Conservation (phyloP, 1,140 invertebrate species). For the Protaetia brevitarsis region DNA sequence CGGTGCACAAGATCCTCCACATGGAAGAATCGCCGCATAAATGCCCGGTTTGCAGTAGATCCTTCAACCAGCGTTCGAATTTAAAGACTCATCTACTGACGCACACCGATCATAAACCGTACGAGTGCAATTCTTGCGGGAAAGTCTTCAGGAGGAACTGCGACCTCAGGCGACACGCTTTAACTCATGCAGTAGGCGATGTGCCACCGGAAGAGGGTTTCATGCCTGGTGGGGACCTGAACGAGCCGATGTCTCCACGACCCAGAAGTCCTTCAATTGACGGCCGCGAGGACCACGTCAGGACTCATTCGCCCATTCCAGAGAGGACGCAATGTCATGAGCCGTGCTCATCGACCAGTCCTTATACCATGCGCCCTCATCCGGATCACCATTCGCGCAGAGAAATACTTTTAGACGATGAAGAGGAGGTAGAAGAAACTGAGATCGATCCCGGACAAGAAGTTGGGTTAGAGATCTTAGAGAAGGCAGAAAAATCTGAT, state of each 20-base stretch:
- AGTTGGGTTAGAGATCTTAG: constrained; percentile 52
- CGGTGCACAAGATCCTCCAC: constrained; percentile 88
- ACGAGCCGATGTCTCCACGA: constrained; percentile 49
- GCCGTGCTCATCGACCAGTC: constrained; percentile 55
- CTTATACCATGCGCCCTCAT: constrained; percentile 65
- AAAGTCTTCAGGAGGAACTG: constrained; percentile 85
- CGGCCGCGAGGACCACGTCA: constrained; percentile 46
- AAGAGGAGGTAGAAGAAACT: constrained; percentile 48
- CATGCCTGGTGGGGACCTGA: constrained; percentile 35
- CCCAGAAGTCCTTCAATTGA: constrained; percentile 34
- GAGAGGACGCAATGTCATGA: constrained; percentile 66
- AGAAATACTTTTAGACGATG: constrained; percentile 31
- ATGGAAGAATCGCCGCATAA: constrained; percentile 89
- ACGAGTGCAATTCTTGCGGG: constrained; percentile 57
- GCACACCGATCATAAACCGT: constrained; percentile 59
- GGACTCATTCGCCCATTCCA: constrained; percentile 43
- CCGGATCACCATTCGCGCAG: constrained; percentile 47
- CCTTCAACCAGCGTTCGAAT: constrained; percentile 89
- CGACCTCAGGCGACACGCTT: constrained; percentile 76
- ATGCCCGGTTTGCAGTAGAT: constrained; percentile 80
- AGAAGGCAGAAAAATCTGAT: constrained; percentile 47
- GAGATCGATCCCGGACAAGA: constrained; percentile 56
- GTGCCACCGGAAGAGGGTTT: constrained; percentile 18
- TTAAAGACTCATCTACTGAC: constrained; percentile 90
- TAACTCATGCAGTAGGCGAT: constrained; percentile 29